These are phyloP conservation scores for Buteo buteo DNA, from an alignment of 2,113 vertebrate species.

Conservation along the genomic window DNA sequence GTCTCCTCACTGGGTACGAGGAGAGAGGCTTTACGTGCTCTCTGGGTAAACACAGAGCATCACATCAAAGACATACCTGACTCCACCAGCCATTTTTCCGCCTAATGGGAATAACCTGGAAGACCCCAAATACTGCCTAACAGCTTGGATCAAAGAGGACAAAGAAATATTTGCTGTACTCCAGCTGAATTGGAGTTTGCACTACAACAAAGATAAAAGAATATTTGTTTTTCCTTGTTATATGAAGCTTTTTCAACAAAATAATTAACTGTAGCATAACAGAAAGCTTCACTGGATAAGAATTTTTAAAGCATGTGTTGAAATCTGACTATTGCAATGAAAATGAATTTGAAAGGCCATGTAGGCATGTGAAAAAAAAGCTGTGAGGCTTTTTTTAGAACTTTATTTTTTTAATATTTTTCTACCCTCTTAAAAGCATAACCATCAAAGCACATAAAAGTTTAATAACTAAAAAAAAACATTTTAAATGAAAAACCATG, in stretches of 20 bases:
- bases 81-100: neutral
- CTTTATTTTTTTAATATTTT: constrained; percentile 40
- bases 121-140: constrained; percentile 14
- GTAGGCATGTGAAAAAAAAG: neutral
- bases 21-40: accelerated
- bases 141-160: constrained; percentile 36
- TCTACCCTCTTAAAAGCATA: constrained; percentile 56
- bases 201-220: constrained; percentile 22
- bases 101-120: constrained; percentile 42
- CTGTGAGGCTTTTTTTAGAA: constrained; percentile 5
- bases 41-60: neutral
- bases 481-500: constrained; percentile 79
- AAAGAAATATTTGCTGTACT: neutral
- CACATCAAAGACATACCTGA: constrained; percentile 7
- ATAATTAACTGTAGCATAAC: constrained; percentile 39
- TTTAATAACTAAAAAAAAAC: constrained; percentile 76
- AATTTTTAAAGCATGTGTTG: neutral
- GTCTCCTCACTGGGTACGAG: accelerated
- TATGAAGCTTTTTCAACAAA: constrained; percentile 30
- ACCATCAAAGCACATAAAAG: constrained; percentile 74
- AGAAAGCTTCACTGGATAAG: neutral
- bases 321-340: constrained; percentile 25
- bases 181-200: constrained; percentile 5
- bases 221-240: constrained; percentile 40
- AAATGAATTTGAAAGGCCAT: constrained; percentile 35